Evolutionary conservation across 64 coral and sea anemone species (phyloP).

Genomic region (Dendronephthya gigantea): DNA sequence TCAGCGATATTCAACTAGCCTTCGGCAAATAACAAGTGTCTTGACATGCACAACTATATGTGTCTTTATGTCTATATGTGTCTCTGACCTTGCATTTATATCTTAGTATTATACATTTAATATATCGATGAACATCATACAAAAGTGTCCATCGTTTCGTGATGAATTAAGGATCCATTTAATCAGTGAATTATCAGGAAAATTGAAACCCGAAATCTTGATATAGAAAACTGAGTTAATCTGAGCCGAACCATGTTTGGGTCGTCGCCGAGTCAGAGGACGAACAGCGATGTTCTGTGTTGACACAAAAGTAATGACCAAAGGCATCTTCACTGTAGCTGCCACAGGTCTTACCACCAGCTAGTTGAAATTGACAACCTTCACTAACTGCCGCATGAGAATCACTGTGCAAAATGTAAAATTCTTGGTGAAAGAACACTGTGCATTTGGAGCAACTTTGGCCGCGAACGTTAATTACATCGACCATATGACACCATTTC

Average conservation of each 20-base stretch:
- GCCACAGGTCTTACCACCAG: background rate
- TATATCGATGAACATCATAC: no score
- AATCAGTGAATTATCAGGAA: no score
- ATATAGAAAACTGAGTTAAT: background rate
- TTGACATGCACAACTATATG: no score
- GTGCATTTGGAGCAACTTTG: constrained; percentile 4
- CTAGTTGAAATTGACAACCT: background rate
- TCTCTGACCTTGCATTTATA: no score
- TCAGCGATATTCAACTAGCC: no score
- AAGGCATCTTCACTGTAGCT: constrained; percentile 3
- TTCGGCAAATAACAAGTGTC: no score
- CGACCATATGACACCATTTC: background rate
- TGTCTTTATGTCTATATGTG: no score
- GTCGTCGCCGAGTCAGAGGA: background rate
- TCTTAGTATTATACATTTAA: no score
- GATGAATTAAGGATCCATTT: no score
- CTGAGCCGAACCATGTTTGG: constrained; percentile 13
- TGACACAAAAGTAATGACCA: constrained; percentile 10
- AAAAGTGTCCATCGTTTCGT: no score
- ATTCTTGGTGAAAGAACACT: background rate
- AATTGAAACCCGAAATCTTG: no score
- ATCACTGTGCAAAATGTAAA: background rate
- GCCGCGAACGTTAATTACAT: constrained; percentile 14
- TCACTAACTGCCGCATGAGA: background rate
- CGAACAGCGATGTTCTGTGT: constrained; percentile 2